Evolutionary conservation across 2,888 invertebrate genomes (phyloP).

Genomic region (Clostera curtula): DNA sequence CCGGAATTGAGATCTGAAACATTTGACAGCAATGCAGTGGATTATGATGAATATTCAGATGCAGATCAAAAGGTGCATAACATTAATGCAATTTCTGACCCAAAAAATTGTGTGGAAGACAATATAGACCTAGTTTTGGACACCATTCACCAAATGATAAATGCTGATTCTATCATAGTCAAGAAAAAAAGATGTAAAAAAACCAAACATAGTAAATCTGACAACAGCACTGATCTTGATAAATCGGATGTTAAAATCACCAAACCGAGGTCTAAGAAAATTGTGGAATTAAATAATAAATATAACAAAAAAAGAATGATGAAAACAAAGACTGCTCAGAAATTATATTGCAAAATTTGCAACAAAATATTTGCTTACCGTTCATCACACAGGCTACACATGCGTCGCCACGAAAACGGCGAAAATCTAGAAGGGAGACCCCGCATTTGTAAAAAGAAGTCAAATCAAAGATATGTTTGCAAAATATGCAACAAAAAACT

Average conservation of each 20-base stretch:
- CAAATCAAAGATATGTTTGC: constrained; percentile 29
- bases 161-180: too few species aligned
- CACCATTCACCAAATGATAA: constrained; percentile 13
- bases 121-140: constrained; percentile 13
- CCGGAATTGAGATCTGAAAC: not conserved
- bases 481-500: constrained; percentile 43
- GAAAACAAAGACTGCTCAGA: constrained; percentile 9
- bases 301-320: constrained; percentile 4
- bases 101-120: too few species aligned
- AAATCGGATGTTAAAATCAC: not conserved
- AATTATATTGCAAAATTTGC: constrained; percentile 42
- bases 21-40: not conserved
- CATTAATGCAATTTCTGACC: too few species aligned
- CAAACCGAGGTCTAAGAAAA: constrained; percentile 2
- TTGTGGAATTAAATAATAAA: constrained; percentile 4
- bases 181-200: not conserved
- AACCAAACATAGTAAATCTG: constrained; percentile 6
- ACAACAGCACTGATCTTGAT: not conserved
- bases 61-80: too few species aligned
- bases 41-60: too few species aligned
- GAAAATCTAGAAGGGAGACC: too few species aligned
- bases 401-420: constrained; percentile 51
- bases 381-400: constrained; percentile 45
- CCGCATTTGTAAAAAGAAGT: constrained; percentile 1
- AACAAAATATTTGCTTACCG: constrained; percentile 41